Conservation (phyloP, 2,797 vertebrate genomes). For the Galagoides demidoff region DNA sequence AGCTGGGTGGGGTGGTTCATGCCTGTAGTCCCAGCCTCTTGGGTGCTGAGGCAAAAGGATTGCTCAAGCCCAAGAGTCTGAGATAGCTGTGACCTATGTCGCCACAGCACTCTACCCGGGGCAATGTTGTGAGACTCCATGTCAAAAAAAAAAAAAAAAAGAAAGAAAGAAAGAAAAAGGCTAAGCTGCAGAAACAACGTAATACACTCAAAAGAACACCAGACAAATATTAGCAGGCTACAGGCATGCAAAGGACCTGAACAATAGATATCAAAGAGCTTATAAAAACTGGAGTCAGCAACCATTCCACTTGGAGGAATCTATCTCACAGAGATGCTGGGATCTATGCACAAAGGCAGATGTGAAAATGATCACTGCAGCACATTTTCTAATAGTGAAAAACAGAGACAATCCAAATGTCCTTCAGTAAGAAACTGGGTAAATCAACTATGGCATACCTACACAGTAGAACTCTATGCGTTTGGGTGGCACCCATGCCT, state of each 20-base stretch:
- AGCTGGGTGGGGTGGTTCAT: no score
- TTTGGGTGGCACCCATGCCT: neutral
- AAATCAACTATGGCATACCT: neutral
- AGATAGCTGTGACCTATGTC: no score
- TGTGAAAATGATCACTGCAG: neutral
- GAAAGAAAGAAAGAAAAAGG: no score
- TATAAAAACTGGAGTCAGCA: neutral
- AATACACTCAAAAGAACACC: neutral
- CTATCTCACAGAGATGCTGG: neutral
- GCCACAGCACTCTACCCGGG: no score
- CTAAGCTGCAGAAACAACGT: constrained; percentile 40
- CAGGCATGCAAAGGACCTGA: constrained; percentile 20
- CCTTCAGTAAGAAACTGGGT: neutral
- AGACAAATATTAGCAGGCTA: constrained; percentile 16
- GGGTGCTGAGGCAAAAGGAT: no score
- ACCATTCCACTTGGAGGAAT: neutral
- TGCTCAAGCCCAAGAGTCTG: no score
- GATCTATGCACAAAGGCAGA: neutral
- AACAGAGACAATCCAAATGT: neutral
- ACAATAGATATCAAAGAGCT: neutral
- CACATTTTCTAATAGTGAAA: neutral
- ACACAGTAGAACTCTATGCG: neutral
- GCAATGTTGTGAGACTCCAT: no score
- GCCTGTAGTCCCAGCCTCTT: no score
- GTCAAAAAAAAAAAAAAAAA: no score